Base-by-base conservation (phyloP, 64 coral and sea anemone genomes). In the Stichodactyla helianthus region DNA sequence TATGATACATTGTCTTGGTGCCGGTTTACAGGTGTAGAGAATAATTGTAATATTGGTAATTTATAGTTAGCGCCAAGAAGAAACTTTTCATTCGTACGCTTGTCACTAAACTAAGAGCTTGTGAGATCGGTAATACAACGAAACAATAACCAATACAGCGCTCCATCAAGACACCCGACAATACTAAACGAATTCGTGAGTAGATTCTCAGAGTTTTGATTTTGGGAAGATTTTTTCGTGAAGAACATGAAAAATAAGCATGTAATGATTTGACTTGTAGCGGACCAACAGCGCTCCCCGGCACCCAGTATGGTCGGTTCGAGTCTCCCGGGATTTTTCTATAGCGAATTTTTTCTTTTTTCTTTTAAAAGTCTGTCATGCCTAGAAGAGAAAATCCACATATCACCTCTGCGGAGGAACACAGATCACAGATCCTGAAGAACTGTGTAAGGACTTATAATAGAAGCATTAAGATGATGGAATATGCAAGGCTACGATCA, bases 11-110 rank as follows among this genome's bases (percentile, higher is more conserved):
- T 96, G 94, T 96, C 59, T 96, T 89, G 65, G 79, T 83, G 90
- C 90, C 93, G 87, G 93, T 92, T 87, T 96, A 86, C 94, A 96
- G 91, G 88, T 96, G 94, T 86, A 96, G 89, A 89, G 85, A 89
- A 87, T 89, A 84, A 96, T 96, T 96, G 94, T 96, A 96, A 96
- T 96, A 89, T 96, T 90, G 94, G 94, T 88, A 96, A 96, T 96
- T 96, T 96, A 96, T 96, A 96, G 94, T 96, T 92, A 93, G 94
- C 94, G 94, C 94, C 79, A 96, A 88, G 93, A 86, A 84, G 85
- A 84, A 83, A 89, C 71, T 57, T 90, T 93, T 93, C 94, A 96
- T 82, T 96, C 94, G 88, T 93, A 88, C 68, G 94, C 77, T 96
- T 93, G 88, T 67, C 55, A 88, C 79, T 84, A 71, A 63, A 89